Evolutionary conservation across 2,888 invertebrate genomes (phyloP).

Genomic region (Yponomeuta evonymella): DNA sequence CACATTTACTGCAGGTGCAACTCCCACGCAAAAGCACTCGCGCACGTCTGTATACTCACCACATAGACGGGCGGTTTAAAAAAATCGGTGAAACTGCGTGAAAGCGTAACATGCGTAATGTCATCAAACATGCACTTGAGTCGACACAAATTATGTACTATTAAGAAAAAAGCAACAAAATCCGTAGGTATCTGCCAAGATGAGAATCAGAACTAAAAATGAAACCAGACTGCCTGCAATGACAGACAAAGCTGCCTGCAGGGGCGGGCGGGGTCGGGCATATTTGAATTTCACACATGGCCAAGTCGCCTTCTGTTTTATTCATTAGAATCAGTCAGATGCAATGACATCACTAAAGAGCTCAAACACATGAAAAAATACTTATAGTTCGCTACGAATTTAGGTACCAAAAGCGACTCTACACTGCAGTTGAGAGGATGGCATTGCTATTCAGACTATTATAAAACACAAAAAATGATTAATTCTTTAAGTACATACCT

Average conservation of each 20-base stretch:
- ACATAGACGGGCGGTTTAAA: slow-evolving; percentile 16
- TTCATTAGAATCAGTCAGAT: slow-evolving; percentile 38
- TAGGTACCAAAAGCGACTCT: not conserved
- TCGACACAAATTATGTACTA: too few species aligned
- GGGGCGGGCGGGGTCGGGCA: slow-evolving; percentile 25
- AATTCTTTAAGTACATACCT: not conserved
- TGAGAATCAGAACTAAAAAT: not conserved
- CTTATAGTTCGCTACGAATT: not conserved
- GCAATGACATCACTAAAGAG: slow-evolving; percentile 41
- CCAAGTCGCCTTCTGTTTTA: slow-evolving; percentile 43
- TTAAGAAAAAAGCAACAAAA: too few species aligned
- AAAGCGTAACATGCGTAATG: not conserved
- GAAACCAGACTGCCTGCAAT: not conserved
- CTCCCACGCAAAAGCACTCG: too few species aligned
- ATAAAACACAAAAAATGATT: not conserved
- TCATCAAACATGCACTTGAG: too few species aligned
- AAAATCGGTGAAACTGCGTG: slow-evolving; percentile 35
- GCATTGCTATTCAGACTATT: not conserved
- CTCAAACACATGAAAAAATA: slow-evolving; percentile 3
- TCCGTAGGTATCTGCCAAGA: too few species aligned
- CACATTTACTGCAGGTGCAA: too few species aligned
- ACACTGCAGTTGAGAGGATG: not conserved
- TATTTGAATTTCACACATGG: slow-evolving; percentile 48
- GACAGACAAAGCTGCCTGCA: not conserved
- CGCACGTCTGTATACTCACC: too few species aligned